Evolutionary conservation across 2,888 invertebrate genomes (phyloP).

Genomic region (Agapostemon virescens): DNA sequence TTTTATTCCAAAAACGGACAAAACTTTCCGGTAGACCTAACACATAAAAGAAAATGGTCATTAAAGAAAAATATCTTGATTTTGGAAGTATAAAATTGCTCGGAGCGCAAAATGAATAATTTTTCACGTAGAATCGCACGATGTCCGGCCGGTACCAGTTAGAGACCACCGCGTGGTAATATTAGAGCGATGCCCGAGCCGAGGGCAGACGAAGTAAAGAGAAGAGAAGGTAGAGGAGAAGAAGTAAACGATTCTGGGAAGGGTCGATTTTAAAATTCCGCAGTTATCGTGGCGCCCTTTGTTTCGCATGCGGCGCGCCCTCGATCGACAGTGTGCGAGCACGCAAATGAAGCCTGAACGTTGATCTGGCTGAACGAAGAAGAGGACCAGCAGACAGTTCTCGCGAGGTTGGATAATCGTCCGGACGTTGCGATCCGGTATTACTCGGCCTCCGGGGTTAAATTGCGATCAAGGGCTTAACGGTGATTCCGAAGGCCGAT

Average conservation of each 20-base stretch:
- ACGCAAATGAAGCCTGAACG: constrained; percentile 44
- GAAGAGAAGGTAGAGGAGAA: not conserved
- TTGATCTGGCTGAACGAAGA: constrained; percentile 36
- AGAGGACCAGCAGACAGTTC: constrained; percentile 50
- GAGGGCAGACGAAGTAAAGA: not conserved
- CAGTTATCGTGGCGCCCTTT: constrained; percentile 22
- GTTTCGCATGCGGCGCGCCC: constrained; percentile 31
- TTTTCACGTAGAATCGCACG: not conserved
- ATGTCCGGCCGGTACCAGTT: too few species aligned
- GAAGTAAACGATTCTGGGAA: not conserved
- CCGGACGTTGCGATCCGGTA: constrained; percentile 74
- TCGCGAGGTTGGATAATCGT: constrained; percentile 73
- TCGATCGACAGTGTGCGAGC: constrained; percentile 30
- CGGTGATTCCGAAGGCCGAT: constrained; percentile 78
- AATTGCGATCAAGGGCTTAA: constrained; percentile 79
- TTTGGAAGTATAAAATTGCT: too few species aligned
- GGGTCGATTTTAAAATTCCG: constrained; percentile 8
- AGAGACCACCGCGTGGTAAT: too few species aligned
- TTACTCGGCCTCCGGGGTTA: constrained; percentile 74
- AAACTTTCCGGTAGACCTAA: too few species aligned
- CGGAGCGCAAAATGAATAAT: too few species aligned
- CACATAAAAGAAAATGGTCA: too few species aligned
- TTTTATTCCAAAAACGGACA: too few species aligned
- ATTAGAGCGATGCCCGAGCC: not conserved
- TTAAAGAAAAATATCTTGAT: too few species aligned